Base-by-base conservation (phyloP, 2,113 vertebrate species). In the Tapirus terrestris region DNA sequence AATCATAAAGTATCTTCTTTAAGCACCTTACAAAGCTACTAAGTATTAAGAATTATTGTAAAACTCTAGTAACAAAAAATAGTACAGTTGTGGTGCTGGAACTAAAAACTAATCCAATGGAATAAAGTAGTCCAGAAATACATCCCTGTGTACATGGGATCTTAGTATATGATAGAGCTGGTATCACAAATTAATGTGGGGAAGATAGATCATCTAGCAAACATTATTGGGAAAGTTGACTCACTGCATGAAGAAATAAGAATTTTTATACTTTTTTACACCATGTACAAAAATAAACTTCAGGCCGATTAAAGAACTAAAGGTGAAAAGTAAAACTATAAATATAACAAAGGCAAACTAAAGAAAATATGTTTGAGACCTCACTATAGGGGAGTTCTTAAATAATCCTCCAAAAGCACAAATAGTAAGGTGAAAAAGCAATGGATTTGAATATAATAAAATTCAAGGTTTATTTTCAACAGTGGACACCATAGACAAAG, bases 381-480 rank as follows among this genome's bases (percentile, higher is more conserved):
- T 93, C 58, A 82, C 11, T 3, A 76, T 76, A 60, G 0, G 7
- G 5, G 70, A 53, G 20, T 89, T 85, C 23, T 89, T 94, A 85
- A 86, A 86, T 79, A 85, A 96, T 73, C 11, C 27, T 89, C 56
- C 51, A 88, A 73, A 84, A 67, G 39, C 27, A 56, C 23, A 73
- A 39, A 56, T 8, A 77, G 31, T 56, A 88, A 77, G 36, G 36
- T 77, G 10, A 77, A 96, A 95, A 91, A 58, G n/a, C 67, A 94
- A 39, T 8, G 51, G 76, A 82, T 82, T 93, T 91, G 67, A 56
- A 25, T 51, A 31, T 39, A n/a, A 5, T 17, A 89, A 96, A 84
- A 58, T 85, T 89, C 81, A 96, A 92, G 36, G 56, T 72, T 65
- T 67, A 21, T 94, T 89, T 96, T 89, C 92, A 90, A 85, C 67